phyloP scores from a whole-genome alignment of 2,797 vertebrate species.

The Pyrocephalus nanus region DNA sequence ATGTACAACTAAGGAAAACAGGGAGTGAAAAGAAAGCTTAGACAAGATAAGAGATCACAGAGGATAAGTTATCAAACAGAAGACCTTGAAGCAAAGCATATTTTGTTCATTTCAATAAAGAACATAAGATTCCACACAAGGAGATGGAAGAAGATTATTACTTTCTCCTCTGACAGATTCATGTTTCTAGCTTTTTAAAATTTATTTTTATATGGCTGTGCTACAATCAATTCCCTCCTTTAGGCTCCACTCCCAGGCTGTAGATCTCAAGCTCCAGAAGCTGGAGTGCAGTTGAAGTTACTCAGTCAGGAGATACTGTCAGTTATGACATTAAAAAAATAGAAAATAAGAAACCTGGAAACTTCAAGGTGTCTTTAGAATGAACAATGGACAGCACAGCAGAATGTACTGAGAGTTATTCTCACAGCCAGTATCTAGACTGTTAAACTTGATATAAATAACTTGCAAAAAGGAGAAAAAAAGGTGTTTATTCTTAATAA shows the following conservation, averaged over 20 bases:
- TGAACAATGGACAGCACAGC: not conserved
- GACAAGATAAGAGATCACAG: not conserved
- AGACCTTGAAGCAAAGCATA: conserved; percentile 38
- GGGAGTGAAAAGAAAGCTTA: not conserved
- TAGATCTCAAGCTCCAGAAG: conserved; percentile 12
- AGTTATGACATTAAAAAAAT: not conserved
- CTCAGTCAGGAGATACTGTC: not conserved
- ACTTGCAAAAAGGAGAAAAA: not conserved
- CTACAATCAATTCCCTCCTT: not conserved
- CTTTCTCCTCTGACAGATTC: conserved; percentile 43
- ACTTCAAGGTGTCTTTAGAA: not conserved
- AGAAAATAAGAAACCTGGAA: not conserved
- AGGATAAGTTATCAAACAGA: conserved; percentile 2
- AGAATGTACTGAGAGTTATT: not conserved
- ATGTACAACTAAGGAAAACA: not conserved
- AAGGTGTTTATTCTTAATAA: not conserved
- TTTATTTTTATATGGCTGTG: conserved; percentile 15
- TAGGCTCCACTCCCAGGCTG: not conserved
- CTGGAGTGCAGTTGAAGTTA: not conserved
- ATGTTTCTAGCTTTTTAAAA: not conserved
- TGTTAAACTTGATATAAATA: not conserved
- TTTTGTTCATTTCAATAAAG: conserved; percentile 54
- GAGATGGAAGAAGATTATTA: conserved; percentile 39
- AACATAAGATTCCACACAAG: not conserved
- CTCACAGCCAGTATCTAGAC: not conserved